Percentiles rank a stretch among this genome's conserved stretches.
phyloP scores from a whole-genome alignment of 1,140 invertebrate genomes.

The Pantala flavescens region DNA sequence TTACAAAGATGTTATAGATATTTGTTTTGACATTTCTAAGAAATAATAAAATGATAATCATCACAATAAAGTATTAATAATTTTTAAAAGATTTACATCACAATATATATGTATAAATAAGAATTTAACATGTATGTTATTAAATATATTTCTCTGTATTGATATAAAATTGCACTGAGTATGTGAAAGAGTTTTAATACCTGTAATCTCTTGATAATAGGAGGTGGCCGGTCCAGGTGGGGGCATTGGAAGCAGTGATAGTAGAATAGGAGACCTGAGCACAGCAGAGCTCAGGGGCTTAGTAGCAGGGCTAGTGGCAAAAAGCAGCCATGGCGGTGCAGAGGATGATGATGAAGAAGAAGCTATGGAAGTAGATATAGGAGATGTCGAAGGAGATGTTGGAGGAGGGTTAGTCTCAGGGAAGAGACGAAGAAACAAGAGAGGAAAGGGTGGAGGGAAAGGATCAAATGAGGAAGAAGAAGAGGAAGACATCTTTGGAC shows the following conservation, averaged over 20 bases:
- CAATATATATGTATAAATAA: no score
- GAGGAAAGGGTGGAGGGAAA: neutral
- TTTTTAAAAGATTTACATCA: no score
- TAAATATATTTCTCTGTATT: no score
- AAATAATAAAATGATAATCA: no score
- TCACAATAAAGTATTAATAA: no score
- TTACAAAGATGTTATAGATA: no score
- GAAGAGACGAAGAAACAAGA: neutral
- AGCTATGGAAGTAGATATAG: neutral
- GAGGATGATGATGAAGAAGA: neutral
- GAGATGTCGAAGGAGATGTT: neutral
- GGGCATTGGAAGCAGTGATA: constrained; percentile 30
- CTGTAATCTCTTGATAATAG: constrained; percentile 28
- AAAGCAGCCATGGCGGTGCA: neutral
- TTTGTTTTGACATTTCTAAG: no score
- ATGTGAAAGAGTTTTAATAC: no score
- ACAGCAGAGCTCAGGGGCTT: constrained; percentile 55
- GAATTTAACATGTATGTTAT: no score
- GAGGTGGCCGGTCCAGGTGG: constrained; percentile 31
- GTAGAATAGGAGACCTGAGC: constrained; percentile 42
- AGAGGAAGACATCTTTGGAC: constrained; percentile 59
- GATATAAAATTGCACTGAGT: no score
- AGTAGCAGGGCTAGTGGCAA: constrained; percentile 39
- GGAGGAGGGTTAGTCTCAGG: neutral
- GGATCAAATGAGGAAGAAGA: constrained; percentile 42